Percentiles rank a stretch among this genome's conserved stretches.
Conservation (phyloP, 2,797 vertebrate species). For the Centropyge bicolor region DNA sequence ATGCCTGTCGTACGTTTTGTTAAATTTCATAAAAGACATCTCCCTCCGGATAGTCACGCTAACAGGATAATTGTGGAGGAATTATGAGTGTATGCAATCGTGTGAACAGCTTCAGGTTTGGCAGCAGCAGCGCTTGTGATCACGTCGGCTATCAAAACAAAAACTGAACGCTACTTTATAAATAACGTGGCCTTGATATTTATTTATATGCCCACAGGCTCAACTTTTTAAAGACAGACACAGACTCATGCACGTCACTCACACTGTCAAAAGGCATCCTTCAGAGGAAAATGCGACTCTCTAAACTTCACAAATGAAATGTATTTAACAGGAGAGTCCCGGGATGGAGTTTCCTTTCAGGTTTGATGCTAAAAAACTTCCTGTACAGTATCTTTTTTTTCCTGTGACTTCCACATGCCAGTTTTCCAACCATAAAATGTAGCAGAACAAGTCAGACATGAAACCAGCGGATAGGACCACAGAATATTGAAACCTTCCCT, state of each 20-base stretch:
- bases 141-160: neutral
- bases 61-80: neutral
- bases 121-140: neutral
- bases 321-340: neutral
- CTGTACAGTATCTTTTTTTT: neutral
- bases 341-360: neutral
- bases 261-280: neutral
- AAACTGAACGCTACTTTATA: neutral
- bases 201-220: neutral
- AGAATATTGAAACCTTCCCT: conserved; percentile 23
- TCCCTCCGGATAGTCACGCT: neutral
- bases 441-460: conserved; percentile 1
- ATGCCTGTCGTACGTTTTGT: neutral
- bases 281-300: neutral
- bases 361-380: neutral
- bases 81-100: neutral
- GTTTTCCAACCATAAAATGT: conserved; percentile 4
- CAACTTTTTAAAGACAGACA: neutral
- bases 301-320: neutral
- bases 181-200: neutral
- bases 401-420: neutral
- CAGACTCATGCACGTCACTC: neutral
- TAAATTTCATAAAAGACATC: neutral
- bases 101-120: neutral
- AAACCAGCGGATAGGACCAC: neutral